Conservation (phyloP, 1,140 invertebrate genomes). For the Araneus ventricosus region DNA sequence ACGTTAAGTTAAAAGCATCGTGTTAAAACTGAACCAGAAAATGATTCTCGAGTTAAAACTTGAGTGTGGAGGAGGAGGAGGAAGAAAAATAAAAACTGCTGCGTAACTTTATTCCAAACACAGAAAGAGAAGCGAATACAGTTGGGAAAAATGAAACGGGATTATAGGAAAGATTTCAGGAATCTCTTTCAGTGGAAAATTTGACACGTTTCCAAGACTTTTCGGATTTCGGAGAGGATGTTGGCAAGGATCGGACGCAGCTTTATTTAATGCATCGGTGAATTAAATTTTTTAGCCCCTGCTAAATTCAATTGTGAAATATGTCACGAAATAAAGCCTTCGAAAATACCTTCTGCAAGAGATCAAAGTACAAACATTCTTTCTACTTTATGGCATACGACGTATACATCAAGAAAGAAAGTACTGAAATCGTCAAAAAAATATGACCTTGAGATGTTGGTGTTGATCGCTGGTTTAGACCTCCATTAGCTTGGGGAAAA, state of each 20-base stretch:
- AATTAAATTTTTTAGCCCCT: constrained; percentile 60
- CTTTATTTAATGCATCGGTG: constrained; percentile 55
- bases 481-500: too few species aligned
- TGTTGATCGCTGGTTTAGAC: too few species aligned
- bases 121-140: constrained; percentile 8
- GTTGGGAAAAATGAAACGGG: constrained; percentile 43
- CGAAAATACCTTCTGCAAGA: background rate
- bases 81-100: background rate
- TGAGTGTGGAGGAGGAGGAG: background rate
- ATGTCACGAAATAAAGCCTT: background rate
- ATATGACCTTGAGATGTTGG: too few species aligned
- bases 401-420: background rate
- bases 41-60: background rate
- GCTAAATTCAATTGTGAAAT: constrained; percentile 29
- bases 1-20: too few species aligned
- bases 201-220: constrained; percentile 71
- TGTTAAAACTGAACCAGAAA: background rate
- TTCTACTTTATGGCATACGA: background rate
- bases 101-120: background rate
- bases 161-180: constrained; percentile 32
- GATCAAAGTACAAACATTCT: background rate
- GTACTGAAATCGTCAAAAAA: too few species aligned
- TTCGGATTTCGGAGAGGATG: constrained; percentile 52
- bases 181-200: constrained; percentile 59
- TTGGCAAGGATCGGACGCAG: constrained; percentile 24